phyloP scores from a whole-genome alignment of 2,113 vertebrate species.

The mouse (Mus musculus) region DNA sequence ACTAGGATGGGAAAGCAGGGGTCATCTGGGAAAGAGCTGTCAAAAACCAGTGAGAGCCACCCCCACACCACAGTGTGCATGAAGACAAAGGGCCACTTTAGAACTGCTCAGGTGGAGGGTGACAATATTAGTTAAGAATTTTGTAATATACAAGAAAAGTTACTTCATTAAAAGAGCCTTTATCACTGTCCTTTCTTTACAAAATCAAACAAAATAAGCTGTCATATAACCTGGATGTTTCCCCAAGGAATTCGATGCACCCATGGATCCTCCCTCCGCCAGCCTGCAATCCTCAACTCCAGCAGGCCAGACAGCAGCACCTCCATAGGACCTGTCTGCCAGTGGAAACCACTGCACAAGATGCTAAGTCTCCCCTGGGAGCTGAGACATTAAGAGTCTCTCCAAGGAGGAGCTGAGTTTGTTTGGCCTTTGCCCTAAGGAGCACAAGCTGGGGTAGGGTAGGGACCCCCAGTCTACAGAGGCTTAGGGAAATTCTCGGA shows the following conservation, averaged over 20 bases:
- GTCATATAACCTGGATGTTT: slow-evolving; percentile 13
- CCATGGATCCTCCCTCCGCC: not conserved
- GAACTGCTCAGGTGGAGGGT: slow-evolving; percentile 27
- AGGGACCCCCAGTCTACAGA: not conserved
- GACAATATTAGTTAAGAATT: slow-evolving; percentile 43
- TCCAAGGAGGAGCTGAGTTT: not conserved
- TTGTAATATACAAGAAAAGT: slow-evolving; percentile 31
- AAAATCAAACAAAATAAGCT: slow-evolving; percentile 55
- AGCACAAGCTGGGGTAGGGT: slow-evolving; percentile 59
- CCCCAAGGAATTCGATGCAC: slow-evolving; percentile 32
- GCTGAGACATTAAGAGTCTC: not conserved
- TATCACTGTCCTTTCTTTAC: slow-evolving; percentile 32
- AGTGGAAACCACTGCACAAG: slow-evolving; percentile 49
- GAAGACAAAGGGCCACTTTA: not conserved
- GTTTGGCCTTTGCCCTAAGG: not conserved
- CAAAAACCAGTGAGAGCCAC: not conserved
- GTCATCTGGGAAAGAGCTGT: slow-evolving; percentile 18
- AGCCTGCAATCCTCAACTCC: not conserved
- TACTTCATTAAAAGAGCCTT: slow-evolving; percentile 34
- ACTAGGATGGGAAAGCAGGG: not conserved
- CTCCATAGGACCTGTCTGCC: slow-evolving; percentile 50
- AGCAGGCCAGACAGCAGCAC: slow-evolving; percentile 50
- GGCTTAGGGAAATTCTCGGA: slow-evolving; percentile 62
- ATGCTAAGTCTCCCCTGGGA: not conserved
- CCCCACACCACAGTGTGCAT: not conserved